These are phyloP conservation scores for Diprion similis DNA, from an alignment of 1,140 invertebrate species.

Conservation along the genomic window DNA sequence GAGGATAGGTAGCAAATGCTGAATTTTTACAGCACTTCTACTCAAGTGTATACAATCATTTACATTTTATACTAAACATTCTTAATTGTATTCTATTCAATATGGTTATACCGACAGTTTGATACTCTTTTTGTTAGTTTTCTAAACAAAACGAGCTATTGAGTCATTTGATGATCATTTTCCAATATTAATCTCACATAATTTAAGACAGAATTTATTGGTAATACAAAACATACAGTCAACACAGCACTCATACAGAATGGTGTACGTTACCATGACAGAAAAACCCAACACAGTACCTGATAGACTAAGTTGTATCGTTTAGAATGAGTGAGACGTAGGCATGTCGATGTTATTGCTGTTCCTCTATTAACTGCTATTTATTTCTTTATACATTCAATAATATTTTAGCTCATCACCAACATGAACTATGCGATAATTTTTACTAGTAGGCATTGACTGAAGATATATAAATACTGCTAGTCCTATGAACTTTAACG, in stretches of 20 bases:
- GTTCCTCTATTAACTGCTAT: constrained; percentile 58
- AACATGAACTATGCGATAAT: constrained; percentile 1
- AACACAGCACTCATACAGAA: constrained; percentile 48
- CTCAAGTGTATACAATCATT: not conserved
- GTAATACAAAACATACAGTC: constrained; percentile 20
- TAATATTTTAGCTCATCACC: constrained; percentile 27
- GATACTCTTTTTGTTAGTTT: not conserved
- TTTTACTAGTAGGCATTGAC: not conserved
- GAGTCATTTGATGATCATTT: not conserved
- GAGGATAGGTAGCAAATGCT: not conserved
- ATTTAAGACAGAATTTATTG: not conserved
- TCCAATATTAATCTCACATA: not conserved
- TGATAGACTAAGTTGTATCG: constrained; percentile 63
- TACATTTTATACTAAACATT: not conserved
- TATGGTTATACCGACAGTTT: not conserved
- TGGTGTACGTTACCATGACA: constrained; percentile 64
- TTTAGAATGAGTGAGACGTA: constrained; percentile 58
- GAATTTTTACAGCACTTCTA: not conserved
- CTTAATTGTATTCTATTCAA: not conserved
- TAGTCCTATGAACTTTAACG: not conserved
- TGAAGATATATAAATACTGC: not conserved
- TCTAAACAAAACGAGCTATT: not conserved
- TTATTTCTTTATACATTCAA: constrained; percentile 60
- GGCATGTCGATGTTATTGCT: constrained; percentile 60
- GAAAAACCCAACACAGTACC: constrained; percentile 60